Conservation (phyloP, 2,797 vertebrate species). For the Sternotherus odoratus region DNA sequence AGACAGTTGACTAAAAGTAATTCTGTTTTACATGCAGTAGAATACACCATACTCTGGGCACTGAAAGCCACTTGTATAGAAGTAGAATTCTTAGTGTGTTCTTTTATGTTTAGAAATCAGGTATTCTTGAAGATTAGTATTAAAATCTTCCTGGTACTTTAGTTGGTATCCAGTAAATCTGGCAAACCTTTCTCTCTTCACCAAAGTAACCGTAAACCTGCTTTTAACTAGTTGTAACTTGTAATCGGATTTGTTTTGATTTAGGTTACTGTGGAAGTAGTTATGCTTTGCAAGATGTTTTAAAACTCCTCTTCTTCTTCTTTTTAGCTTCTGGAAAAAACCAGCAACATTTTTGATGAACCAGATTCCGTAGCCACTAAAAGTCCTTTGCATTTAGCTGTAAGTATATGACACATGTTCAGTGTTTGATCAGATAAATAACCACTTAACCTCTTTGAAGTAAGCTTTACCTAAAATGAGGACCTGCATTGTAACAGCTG, state of each 20-base stretch:
- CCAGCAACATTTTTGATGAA: conserved; percentile 86
- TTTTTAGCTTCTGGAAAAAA: conserved; percentile 91
- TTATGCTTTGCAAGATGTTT: not conserved
- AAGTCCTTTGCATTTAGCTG: conserved; percentile 96
- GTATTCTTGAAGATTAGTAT: not conserved
- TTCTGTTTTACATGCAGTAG: not conserved
- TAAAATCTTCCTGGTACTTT: not conserved
- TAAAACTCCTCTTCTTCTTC: not conserved
- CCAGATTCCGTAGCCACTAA: conserved; percentile 83
- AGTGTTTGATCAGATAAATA: not conserved
- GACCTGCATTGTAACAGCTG: conserved; percentile 10
- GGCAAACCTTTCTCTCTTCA: not conserved
- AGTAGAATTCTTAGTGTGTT: not conserved
- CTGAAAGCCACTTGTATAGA: not conserved
- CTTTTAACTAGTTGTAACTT: not conserved
- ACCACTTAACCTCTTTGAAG: conserved; percentile 22
- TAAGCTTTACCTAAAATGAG: not conserved
- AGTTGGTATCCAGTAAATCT: not conserved
- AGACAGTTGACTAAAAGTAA: not conserved
- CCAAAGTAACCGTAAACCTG: not conserved
- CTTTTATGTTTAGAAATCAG: not conserved
- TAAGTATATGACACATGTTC: conserved; percentile 78
- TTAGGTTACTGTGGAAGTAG: not conserved
- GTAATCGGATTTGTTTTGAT: not conserved
- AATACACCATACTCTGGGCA: too few relatives aligned